These are phyloP conservation scores for Acanthornis magna DNA, from an alignment of 2,797 vertebrate genomes.

Conservation along the genomic window DNA sequence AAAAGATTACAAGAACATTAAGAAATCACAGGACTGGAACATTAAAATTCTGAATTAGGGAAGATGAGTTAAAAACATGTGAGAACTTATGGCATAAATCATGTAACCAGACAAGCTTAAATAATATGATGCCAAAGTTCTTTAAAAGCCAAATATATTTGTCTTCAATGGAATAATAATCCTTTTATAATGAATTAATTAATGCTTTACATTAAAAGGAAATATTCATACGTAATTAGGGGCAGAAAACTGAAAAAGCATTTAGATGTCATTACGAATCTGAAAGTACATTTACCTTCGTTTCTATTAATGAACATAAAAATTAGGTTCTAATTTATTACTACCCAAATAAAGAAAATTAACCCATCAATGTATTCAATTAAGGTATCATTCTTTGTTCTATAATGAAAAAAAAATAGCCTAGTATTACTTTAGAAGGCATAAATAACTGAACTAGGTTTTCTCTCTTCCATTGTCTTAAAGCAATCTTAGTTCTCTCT, in stretches of 20 bases:
- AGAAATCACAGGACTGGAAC: background rate
- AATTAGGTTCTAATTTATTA: background rate
- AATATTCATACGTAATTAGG: background rate
- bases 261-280: background rate
- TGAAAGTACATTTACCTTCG: slow-evolving; percentile 28
- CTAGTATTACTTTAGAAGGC: background rate
- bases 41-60: background rate
- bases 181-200: background rate
- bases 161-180: background rate
- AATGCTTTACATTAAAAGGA: background rate
- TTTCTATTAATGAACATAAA: slow-evolving; percentile 7
- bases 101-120: background rate
- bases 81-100: background rate
- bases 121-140: background rate
- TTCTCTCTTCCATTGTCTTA: background rate
- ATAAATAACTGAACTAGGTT: background rate
- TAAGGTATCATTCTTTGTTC: background rate
- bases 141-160: slow-evolving; percentile 7
- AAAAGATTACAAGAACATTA: background rate
- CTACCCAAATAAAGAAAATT: slow-evolving; percentile 9
- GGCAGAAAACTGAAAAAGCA: background rate
- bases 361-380: slow-evolving; percentile 17
- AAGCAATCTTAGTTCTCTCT: background rate
- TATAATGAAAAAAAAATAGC: background rate
- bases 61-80: background rate